Evolutionary conservation across 2,797 vertebrate species (phyloP), one percentile per base, ranked within the genome.

Genomic region (Moxostoma hubbsi): DNA sequence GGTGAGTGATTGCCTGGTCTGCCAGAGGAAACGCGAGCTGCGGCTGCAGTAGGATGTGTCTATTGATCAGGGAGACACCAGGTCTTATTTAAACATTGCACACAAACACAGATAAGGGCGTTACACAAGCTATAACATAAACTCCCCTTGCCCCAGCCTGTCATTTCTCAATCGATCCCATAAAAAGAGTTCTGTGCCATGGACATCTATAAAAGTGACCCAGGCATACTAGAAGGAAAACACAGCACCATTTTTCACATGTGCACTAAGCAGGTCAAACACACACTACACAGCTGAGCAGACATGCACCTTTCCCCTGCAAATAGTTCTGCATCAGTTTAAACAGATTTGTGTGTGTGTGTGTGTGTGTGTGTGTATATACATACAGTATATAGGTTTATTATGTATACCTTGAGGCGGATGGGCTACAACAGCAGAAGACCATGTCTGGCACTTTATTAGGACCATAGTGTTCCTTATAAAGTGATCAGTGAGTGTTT

Each of bases 31-130:
- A 58, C 72, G 57, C 81, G 63, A 88, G 81, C 81, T 64, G 81
- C 61, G 77, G 79, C 6, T 71, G 47, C 82, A 59, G 45, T 85
- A 80, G 74, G 86, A 79, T 46, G 46, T 71, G 55, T 49, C 73
- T 89, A 90, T 90, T 84, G 89, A 92, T 90, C 89, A 85, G 58
- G 74, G 72, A 46, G 50, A 82, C 78, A 70, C 78, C 85, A 49
- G 7, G 69, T 83, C 83, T 87, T 87, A 89, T 86, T 89, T 90
- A 90, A 91, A 89, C 86, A 87, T 88, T 85, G 85, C 80, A 82
- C 83, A 82, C 82, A 87, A 87, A 86, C 83, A 86, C 75, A 86
- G 86, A 86, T 88, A 89, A 87, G 85, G 82, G 81, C 62, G 18
- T 89, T 89, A 81, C 85, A 86, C 86, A 89, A 89, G 82, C 79